Evolutionary conservation across 1,140 invertebrate genomes (phyloP).

Genomic region (Hypothenemus hampei): DNA sequence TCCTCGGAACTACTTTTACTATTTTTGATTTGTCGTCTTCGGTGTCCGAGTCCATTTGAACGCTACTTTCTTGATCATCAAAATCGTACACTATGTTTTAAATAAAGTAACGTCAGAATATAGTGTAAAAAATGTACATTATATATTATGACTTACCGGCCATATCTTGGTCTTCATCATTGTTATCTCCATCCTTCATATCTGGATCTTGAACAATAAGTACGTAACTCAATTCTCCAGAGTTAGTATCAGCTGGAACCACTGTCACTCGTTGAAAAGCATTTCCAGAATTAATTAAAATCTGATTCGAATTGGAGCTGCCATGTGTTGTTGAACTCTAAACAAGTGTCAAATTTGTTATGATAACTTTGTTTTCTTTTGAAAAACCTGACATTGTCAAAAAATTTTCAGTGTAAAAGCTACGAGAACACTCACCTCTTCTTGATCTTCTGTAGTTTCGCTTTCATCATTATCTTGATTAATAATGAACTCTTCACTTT

Average conservation of each 20-base stretch:
- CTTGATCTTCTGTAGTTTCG: conserved; percentile 38
- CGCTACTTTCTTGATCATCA: conserved; percentile 56
- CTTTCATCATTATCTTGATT: conserved; percentile 51
- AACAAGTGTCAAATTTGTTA: background rate
- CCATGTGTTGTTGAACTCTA: background rate
- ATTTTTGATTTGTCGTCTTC: conserved; percentile 69
- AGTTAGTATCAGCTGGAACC: conserved; percentile 73
- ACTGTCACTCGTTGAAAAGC: conserved; percentile 81
- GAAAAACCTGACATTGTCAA: background rate
- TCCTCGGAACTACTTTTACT: conserved; percentile 62
- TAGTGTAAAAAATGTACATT: background rate
- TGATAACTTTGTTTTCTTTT: background rate
- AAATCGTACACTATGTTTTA: conserved; percentile 56
- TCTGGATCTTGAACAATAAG: conserved; percentile 76
- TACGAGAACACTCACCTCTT: conserved; percentile 28
- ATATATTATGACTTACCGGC: conserved; percentile 42
- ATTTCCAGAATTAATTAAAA: conserved; percentile 56
- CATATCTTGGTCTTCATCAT: conserved; percentile 58
- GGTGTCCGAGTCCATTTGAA: conserved; percentile 55
- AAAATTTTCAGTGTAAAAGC: conserved; percentile 5
- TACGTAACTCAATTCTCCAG: conserved; percentile 84
- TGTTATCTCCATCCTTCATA: conserved; percentile 55
- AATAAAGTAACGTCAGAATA: background rate
- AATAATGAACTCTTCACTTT: conserved; percentile 44
- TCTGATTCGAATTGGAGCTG: conserved; percentile 44